Conservation (phyloP, 2,888 invertebrate genomes). For the Lasioglossum pauxillum region DNA sequence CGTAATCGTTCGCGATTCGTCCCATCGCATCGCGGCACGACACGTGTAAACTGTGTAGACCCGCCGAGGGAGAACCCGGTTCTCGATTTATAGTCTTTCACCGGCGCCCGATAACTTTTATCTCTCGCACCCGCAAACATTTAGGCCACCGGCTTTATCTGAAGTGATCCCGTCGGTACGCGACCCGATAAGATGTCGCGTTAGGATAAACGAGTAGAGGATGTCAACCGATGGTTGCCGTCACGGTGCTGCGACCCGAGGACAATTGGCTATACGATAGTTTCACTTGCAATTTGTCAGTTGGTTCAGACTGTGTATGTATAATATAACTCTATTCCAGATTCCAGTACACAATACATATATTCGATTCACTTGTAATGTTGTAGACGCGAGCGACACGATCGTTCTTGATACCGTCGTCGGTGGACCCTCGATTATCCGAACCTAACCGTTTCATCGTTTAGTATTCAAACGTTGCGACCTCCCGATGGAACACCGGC, state of each 20-base stretch:
- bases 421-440: background rate
- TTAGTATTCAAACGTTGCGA: background rate
- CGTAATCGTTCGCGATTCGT: conserved; percentile 30
- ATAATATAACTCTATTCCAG: no score
- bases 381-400: background rate
- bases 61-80: background rate
- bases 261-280: background rate
- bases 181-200: conserved; percentile 31
- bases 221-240: background rate
- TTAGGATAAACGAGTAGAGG: conserved; percentile 29
- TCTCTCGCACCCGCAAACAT: conserved; percentile 57
- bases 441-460: no score
- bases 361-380: background rate
- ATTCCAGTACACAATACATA: background rate
- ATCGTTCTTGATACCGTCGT: background rate
- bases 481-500: background rate
- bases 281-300: no score
- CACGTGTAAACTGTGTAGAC: background rate
- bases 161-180: conserved; percentile 38
- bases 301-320: no score
- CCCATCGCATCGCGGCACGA: no score
- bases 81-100: conserved; percentile 42
- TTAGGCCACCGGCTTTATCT: conserved; percentile 52
- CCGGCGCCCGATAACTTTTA: conserved; percentile 35
- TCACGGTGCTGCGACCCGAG: background rate